Conservation (phyloP, 2,888 invertebrate species). For the Philhelius pedissequus region DNA sequence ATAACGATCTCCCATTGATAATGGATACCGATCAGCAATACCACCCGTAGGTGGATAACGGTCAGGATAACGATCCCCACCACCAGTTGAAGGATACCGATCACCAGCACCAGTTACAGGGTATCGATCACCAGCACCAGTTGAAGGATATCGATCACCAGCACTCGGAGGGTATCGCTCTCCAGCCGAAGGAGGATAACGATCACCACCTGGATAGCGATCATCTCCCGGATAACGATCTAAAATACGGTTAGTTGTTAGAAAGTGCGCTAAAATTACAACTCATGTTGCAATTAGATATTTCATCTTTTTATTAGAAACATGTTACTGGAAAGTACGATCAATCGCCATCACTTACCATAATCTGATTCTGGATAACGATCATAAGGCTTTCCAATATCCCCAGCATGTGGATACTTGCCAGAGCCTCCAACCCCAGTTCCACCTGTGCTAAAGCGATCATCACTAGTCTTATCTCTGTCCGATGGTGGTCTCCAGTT, state of each 20-base stretch:
- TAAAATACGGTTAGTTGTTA: conserved; percentile 62
- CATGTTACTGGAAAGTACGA: conserved; percentile 9
- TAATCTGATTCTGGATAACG: conserved; percentile 76
- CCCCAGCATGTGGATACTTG: conserved; percentile 75
- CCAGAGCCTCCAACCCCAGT: conserved; percentile 75
- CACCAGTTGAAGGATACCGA: conserved; percentile 78
- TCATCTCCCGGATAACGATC: conserved; percentile 79
- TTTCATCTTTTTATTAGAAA: conserved; percentile 20
- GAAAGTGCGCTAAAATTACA: conserved; percentile 30
- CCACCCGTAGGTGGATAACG: conserved; percentile 77
- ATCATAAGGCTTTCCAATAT: conserved; percentile 76
- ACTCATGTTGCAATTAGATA: conserved; percentile 48
- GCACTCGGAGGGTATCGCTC: conserved; percentile 45
- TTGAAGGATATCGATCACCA: conserved; percentile 72
- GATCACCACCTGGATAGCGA: conserved; percentile 74
- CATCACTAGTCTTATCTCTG: conserved; percentile 80
- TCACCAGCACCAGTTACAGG: conserved; percentile 72
- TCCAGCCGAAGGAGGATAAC: conserved; percentile 74
- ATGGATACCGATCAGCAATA: conserved; percentile 78
- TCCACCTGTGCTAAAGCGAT: conserved; percentile 80
- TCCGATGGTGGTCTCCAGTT: conserved; percentile 79
- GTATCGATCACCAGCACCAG: conserved; percentile 74
- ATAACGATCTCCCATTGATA: conserved; percentile 73
- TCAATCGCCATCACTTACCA: conserved; percentile 70
- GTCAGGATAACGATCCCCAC: conserved; percentile 78